Evolutionary conservation across 2,888 invertebrate genomes (phyloP), one percentile per base, ranked within the genome.

Genomic region (Agonopterix heracliana): DNA sequence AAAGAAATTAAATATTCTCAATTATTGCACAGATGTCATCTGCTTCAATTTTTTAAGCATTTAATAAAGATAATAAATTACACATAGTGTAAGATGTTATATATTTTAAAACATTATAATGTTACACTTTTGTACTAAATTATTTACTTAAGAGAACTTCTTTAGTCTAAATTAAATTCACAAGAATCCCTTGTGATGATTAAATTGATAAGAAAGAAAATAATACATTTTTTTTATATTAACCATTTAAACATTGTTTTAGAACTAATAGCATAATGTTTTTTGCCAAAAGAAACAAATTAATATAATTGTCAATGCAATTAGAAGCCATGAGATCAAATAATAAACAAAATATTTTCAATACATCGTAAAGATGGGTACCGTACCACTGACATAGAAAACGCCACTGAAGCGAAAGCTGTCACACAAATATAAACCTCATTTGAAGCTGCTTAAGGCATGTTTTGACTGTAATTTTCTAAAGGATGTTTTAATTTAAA

Each of bases 311-410:
- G 62, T 64, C 70, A 68, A 63, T 58, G 44, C 52, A 49, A 46
- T 66, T 68, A 71, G 72, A 73, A 70, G 68, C 64, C 69, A 72
- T 83, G 85, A 85, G 84, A 84, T 85, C 85, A 78, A 73, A 74
- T 71, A 62, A 56, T 50, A 54, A 52, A 45, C 36, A 44, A 45
- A 47, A 45, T 11, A 46, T 26, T 43, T 49, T 51, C 48, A 47
- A 50, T 52, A 48, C 46, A 48, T 36, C 26, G 26, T 26, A 26
- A 26, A 26, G 3, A 26, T 26, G 26, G 26, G 26, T 26, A 26
- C 26, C 26, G 26, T 14, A 14, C 14, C 14, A 14, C 26, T 26
- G 26, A 26, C 7, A 14, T 2, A 26, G 26, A 26, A 26, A 26
- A 26, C 26, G 26, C 26, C 26, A 26, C 26, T 7, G 26, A 26